Conservation (phyloP, 2,797 vertebrate species). For the Echeneis naucrates region DNA sequence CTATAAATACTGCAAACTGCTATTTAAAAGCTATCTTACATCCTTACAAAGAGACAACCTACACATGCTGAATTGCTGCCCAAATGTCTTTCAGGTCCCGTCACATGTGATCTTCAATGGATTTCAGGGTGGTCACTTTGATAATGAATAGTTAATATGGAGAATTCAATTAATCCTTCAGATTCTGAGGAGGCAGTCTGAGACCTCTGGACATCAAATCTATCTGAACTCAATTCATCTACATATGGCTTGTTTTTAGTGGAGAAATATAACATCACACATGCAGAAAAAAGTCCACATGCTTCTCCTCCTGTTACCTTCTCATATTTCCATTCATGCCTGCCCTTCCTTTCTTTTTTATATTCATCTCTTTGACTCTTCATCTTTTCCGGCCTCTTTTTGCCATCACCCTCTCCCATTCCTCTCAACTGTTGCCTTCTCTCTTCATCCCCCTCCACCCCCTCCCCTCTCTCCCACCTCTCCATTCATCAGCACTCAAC, state of each 20-base stretch:
- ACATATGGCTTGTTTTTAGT: too few species aligned
- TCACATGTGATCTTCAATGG: not conserved
- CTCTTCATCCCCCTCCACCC: constrained; percentile 27
- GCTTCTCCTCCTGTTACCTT: constrained; percentile 17
- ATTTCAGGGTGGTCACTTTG: not conserved
- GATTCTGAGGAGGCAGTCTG: too few species aligned
- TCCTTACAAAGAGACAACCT: not conserved
- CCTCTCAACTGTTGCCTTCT: constrained; percentile 62
- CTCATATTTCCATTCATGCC: constrained; percentile 24
- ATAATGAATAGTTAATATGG: too few species aligned
- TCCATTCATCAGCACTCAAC: constrained; percentile 81
- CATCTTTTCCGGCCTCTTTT: constrained; percentile 41
- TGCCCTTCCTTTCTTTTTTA: constrained; percentile 27
- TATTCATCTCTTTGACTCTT: constrained; percentile 31
- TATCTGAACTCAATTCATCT: too few species aligned
- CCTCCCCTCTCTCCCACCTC: constrained; percentile 46
- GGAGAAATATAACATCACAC: not conserved
- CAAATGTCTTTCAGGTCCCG: not conserved
- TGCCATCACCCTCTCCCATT: constrained; percentile 40
- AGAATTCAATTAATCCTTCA: too few species aligned
- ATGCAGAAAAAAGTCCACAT: too few species aligned
- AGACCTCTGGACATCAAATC: too few species aligned
- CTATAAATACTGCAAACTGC: too few species aligned
- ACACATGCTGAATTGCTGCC: not conserved
- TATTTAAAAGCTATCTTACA: not conserved